phyloP scores from a whole-genome alignment of 2,113 vertebrate species.

The Larimichthys polyactis region DNA sequence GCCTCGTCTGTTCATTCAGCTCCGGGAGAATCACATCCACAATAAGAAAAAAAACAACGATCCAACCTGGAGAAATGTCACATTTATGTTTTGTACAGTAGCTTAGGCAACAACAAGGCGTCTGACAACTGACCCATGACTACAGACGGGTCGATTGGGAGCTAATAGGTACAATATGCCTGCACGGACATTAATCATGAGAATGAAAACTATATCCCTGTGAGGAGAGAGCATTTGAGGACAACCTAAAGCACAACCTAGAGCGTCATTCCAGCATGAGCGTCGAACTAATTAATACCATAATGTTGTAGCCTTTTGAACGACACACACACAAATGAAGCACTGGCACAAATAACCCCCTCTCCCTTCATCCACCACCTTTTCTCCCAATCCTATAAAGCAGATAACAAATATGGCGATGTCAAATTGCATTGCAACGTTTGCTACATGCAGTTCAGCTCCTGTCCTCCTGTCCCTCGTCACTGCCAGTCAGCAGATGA shows the following conservation, averaged over 20 bases:
- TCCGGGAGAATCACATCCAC: slow-evolving; percentile 25
- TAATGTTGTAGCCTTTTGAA: slow-evolving; percentile 47
- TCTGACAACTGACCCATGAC: slow-evolving; percentile 47
- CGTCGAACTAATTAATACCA: slow-evolving; percentile 46
- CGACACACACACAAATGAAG: slow-evolving; percentile 58
- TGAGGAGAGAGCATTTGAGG: slow-evolving; percentile 65
- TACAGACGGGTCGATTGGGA: slow-evolving; percentile 45
- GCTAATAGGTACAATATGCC: slow-evolving; percentile 48
- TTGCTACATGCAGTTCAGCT: slow-evolving; percentile 55
- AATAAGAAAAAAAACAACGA: slow-evolving; percentile 31
- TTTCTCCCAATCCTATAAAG: slow-evolving; percentile 45
- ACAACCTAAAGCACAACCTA: slow-evolving; percentile 57
- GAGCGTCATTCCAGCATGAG: slow-evolving; percentile 29
- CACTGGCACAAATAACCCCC: slow-evolving; percentile 23
- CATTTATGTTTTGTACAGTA: slow-evolving; percentile 49
- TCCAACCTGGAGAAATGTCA: slow-evolving; percentile 35
- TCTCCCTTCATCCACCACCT: too few relatives aligned
- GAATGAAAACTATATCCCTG: slow-evolving; percentile 38
- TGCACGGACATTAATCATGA: slow-evolving; percentile 49
- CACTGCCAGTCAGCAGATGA: slow-evolving; percentile 62
- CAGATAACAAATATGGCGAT: slow-evolving; percentile 68
- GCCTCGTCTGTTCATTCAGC: slow-evolving; percentile 10
- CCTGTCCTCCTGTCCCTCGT: slow-evolving; percentile 62
- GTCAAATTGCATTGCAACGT: slow-evolving; percentile 52
- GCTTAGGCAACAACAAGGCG: slow-evolving; percentile 30